phyloP scores from a whole-genome alignment of 2,888 invertebrate species.

The Tinea trinotella region DNA sequence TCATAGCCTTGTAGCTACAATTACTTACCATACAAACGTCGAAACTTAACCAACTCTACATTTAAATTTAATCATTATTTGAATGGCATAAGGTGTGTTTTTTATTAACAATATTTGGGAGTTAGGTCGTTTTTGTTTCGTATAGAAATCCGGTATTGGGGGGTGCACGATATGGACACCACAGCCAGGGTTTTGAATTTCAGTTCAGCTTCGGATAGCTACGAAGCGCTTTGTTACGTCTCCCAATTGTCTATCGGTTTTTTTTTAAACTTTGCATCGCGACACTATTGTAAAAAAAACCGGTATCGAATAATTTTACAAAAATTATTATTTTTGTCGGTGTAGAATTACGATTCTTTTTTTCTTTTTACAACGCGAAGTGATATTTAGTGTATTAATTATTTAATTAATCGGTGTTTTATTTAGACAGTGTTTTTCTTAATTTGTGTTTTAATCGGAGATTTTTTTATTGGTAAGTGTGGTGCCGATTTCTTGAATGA shows the following conservation, averaged over 20 bases:
- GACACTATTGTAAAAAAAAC: not conserved
- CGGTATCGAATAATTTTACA: conserved; percentile 7
- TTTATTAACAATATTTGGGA: not conserved
- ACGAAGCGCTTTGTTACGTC: conserved; percentile 67
- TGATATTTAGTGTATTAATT: not conserved
- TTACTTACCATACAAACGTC: not conserved
- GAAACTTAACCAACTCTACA: conserved; percentile 17
- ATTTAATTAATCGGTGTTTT: not conserved
- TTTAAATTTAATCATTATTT: conserved; percentile 29
- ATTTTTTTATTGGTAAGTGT: conserved; percentile 5
- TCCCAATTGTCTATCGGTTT: conserved; percentile 45
- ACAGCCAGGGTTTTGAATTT: conserved; percentile 70
- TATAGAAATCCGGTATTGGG: conserved; percentile 67
- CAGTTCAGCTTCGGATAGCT: conserved; percentile 72
- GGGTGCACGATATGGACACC: conserved; percentile 71
- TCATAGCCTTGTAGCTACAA: conserved; percentile 62
- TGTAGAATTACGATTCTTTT: not conserved
- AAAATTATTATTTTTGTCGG: not conserved
- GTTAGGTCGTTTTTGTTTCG: conserved; percentile 33
- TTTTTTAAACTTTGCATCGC: conserved; percentile 46
- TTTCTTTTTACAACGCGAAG: no score
- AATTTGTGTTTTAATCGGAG: conserved; percentile 1
- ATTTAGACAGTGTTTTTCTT: not conserved
- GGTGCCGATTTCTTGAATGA: conserved; percentile 1
- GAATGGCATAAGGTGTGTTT: conserved; percentile 17